Evolutionary conservation across 2,888 invertebrate species (phyloP).

Genomic region (Petrophora chlorosata): DNA sequence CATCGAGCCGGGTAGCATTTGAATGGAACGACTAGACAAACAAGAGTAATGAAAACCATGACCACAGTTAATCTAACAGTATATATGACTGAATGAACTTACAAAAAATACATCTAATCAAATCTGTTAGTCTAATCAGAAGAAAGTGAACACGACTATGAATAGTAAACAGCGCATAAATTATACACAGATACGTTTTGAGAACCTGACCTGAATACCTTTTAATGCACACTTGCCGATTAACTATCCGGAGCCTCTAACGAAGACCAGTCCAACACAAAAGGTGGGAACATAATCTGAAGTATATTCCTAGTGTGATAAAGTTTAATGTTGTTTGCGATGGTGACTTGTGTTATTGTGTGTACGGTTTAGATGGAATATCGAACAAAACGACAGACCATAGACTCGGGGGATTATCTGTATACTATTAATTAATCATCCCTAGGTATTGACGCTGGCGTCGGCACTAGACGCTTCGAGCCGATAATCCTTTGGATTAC

Average conservation of each 20-base stretch:
- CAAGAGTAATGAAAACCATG: constrained; percentile 15
- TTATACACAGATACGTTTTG: constrained; percentile 26
- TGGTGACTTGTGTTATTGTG: neutral
- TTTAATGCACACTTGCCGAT: constrained; percentile 9
- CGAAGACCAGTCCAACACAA: neutral
- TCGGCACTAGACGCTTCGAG: constrained; percentile 43
- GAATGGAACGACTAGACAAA: constrained; percentile 4
- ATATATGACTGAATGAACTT: constrained; percentile 8
- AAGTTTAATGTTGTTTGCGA: neutral
- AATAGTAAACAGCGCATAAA: constrained; percentile 41
- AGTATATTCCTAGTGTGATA: neutral
- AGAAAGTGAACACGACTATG: constrained; percentile 42
- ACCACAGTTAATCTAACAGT: constrained; percentile 11
- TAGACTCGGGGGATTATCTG: constrained; percentile 57
- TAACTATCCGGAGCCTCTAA: neutral
- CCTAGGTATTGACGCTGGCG: constrained; percentile 54
- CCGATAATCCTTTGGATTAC: constrained; percentile 55
- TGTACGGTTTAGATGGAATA: constrained; percentile 6
- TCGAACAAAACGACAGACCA: constrained; percentile 52
- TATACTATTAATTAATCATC: constrained; percentile 66
- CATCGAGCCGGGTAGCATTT: neutral
- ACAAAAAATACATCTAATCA: constrained; percentile 32
- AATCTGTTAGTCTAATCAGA: constrained; percentile 42
- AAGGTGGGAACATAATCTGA: neutral
- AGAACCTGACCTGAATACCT: constrained; percentile 24